Conservation (phyloP, 2,888 invertebrate species). For the Pharmacophagus antenor region DNA sequence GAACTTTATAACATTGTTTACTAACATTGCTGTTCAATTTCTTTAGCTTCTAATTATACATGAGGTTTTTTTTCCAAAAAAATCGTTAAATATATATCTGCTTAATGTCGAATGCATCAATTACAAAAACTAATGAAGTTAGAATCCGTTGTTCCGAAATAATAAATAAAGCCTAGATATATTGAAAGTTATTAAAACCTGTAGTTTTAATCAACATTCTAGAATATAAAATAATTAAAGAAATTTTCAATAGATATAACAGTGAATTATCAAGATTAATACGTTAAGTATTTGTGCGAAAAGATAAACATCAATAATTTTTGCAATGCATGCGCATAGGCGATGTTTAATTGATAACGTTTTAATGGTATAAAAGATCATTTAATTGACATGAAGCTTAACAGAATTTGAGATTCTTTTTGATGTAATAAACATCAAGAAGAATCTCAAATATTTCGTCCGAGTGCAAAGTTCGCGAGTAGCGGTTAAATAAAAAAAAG, state of each 20-base stretch:
- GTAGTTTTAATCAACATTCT: not conserved
- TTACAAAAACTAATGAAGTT: too few relatives aligned
- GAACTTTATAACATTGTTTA: too few relatives aligned
- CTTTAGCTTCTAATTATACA: too few relatives aligned
- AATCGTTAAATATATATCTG: too few relatives aligned
- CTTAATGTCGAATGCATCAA: too few relatives aligned
- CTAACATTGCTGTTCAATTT: too few relatives aligned
- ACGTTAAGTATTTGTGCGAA: conserved; percentile 6
- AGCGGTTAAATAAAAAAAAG: not conserved
- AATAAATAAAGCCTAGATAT: too few relatives aligned
- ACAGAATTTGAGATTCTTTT: not conserved
- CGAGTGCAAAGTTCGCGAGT: not conserved
- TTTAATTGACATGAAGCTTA: not conserved
- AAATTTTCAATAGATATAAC: not conserved
- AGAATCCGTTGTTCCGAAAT: too few relatives aligned
- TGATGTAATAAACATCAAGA: too few relatives aligned
- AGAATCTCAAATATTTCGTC: too few relatives aligned
- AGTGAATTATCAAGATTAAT: not conserved
- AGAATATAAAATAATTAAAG: not conserved
- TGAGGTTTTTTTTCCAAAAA: too few relatives aligned
- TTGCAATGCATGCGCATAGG: not conserved
- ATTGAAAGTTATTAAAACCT: too few relatives aligned
- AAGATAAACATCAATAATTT: conserved; percentile 1
- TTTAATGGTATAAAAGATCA: not conserved
- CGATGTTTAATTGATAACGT: not conserved